phyloP scores from a whole-genome alignment of 2,113 vertebrate genomes.

The Ammospiza caudacuta region DNA sequence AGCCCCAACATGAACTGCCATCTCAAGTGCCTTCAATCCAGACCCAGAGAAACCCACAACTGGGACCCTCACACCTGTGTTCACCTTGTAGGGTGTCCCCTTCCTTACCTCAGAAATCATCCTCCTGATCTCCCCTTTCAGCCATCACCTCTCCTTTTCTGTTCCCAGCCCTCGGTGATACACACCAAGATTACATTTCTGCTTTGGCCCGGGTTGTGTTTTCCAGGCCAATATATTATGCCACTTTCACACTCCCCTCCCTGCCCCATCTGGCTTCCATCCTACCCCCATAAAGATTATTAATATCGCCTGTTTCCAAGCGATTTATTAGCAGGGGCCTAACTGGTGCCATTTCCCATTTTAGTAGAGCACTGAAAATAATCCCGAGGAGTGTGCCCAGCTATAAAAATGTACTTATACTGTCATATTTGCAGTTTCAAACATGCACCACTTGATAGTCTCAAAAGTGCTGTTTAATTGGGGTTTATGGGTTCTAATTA shows the following conservation, averaged over 20 bases:
- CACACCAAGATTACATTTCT: constrained; percentile 19
- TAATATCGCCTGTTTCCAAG: constrained; percentile 63
- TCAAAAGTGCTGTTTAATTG: constrained; percentile 76
- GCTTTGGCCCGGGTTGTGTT: constrained; percentile 41
- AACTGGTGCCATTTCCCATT: constrained; percentile 67
- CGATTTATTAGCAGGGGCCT: constrained; percentile 67
- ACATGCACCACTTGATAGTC: constrained; percentile 69
- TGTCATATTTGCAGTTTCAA: constrained; percentile 72
- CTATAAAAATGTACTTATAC: constrained; percentile 72
- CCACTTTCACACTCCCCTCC: constrained; percentile 9
- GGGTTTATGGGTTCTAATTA: constrained; percentile 73
- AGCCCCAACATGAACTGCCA: no score
- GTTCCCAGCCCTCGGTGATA: neutral
- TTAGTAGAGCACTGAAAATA: constrained; percentile 67
- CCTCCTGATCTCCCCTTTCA: neutral
- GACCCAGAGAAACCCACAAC: no score
- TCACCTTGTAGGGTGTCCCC: neutral
- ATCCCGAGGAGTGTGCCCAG: constrained; percentile 64
- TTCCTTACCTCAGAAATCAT: neutral
- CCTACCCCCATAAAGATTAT: constrained; percentile 64
- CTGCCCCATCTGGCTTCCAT: constrained; percentile 35
- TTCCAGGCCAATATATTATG: constrained; percentile 52
- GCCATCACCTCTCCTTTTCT: neutral
- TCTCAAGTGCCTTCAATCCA: no score
- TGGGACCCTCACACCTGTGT: no score